phyloP scores from a whole-genome alignment of 1,140 invertebrate species.

The Saxidomus purpurata region DNA sequence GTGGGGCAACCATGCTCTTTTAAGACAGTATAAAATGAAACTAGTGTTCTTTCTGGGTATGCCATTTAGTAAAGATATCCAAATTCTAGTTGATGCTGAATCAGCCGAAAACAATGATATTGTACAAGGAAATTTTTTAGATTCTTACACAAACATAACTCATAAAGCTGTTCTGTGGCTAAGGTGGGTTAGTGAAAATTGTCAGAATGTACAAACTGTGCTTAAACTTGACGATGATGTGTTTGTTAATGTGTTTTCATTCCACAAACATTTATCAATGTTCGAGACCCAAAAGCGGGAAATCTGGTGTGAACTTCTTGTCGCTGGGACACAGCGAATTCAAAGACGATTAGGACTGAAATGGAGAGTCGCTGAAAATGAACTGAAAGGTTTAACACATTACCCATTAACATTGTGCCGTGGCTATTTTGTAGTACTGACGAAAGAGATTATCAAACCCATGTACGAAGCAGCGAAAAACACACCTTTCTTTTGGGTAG shows the following conservation, averaged over 20 bases:
- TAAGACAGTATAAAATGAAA: background rate
- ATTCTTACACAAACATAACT: conserved; percentile 10
- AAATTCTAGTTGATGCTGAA: background rate
- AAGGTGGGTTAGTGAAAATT: background rate
- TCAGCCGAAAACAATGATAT: background rate
- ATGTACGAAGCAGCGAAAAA: background rate
- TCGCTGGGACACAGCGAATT: background rate
- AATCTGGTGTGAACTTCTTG: background rate
- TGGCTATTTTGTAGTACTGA: background rate
- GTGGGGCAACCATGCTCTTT: background rate
- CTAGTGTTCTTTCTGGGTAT: background rate
- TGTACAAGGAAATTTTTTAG: background rate
- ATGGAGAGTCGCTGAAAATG: background rate
- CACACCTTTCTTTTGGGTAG: background rate
- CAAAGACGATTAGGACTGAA: background rate
- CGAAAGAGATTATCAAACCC: background rate
- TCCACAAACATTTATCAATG: background rate
- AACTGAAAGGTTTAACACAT: background rate
- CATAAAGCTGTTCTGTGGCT: background rate
- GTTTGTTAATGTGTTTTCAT: background rate
- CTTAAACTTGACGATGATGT: background rate
- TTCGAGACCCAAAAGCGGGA: background rate
- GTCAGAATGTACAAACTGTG: background rate
- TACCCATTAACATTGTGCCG: background rate
- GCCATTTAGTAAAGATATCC: background rate